Evolutionary conservation across 2,113 vertebrate species (phyloP).

Genomic region (Pholis gunnellus): DNA sequence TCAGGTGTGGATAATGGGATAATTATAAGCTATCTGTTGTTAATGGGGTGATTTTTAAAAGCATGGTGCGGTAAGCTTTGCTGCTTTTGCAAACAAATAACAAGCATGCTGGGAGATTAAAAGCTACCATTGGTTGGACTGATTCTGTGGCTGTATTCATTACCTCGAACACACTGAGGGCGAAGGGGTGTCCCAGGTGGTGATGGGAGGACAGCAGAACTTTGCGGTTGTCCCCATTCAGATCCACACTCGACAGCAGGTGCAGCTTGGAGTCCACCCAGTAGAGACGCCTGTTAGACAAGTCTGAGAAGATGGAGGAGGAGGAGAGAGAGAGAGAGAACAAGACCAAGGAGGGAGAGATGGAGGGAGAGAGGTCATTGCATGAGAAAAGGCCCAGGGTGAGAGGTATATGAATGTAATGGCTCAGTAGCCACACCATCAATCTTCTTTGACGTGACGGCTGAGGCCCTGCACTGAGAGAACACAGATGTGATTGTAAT

Average conservation of each 20-base stretch:
- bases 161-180: conserved; percentile 97
- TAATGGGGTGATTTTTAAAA: neutral
- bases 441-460: conserved; percentile 72
- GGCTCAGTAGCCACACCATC: conserved; percentile 68
- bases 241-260: conserved; percentile 94
- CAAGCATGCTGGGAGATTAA: neutral
- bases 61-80: neutral
- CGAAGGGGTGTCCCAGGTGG: conserved; percentile 94
- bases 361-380: conserved; percentile 64
- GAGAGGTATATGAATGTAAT: conserved; percentile 72
- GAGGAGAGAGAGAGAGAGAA: neutral
- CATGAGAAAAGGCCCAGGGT: conserved; percentile 56
- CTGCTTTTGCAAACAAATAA: neutral
- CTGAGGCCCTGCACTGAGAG: conserved; percentile 55
- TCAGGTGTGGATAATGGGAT: neutral
- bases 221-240: conserved; percentile 93
- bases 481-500: conserved; percentile 74
- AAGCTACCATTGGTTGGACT: neutral
- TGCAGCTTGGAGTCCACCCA: conserved; percentile 99
- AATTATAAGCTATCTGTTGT: neutral
- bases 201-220: conserved; percentile 91
- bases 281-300: conserved; percentile 94
- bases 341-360: conserved; percentile 7
- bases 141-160: conserved; percentile 20
- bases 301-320: conserved; percentile 84